Base-by-base conservation (phyloP, 2,113 vertebrate genomes). In the Apodemus sylvaticus region DNA sequence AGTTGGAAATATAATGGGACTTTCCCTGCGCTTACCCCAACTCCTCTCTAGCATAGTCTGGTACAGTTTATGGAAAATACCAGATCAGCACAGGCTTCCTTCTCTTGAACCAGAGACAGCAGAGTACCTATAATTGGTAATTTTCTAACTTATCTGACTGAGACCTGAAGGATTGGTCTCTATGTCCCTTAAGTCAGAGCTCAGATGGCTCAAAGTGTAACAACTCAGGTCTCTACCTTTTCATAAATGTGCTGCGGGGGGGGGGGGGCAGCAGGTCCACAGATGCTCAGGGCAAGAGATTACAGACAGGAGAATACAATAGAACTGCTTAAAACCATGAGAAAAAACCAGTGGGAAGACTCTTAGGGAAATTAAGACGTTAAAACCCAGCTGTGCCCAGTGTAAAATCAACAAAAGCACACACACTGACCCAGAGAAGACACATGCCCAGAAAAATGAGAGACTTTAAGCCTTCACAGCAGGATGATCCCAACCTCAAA, bases 321-420 rank as follows among this genome's bases (percentile, higher is more conserved):
- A 78, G 42, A 92, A 83, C 20, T 85, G 34, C 48, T 55, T 87
- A 90, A 87, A 70, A 53, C 24, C 31, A 31, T 53, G n/a, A 93
- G 83, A 68, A 70, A 29, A 29, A 95, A 45, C 1, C 60, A 95
- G 17, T 88, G 14, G n/a, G 31, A n/a, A 2, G 24, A 77, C 12
- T 77, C 36, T 45, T 76, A 64, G 60, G 70, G 53, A 95, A 91
- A 93, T 77, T 83, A 93, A 88, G 60, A 85, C 4, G 51, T 89
- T 73, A 91, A 91, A 93, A 93, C 86, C 24, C 6, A 77, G 42
- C 31, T 77, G 31, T 62, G 24, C 13, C 10, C 66, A 77, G 55
- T 36, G 79, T 48, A 53, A 36, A 95, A 91, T 88, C 58, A 14
- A 45, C 78, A 93, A 86, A 81, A 87, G 76, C 60, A 83, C 58